These are phyloP conservation scores for Pseudoatta argentina DNA, from an alignment of 1,140 invertebrate species.

Conservation along the genomic window DNA sequence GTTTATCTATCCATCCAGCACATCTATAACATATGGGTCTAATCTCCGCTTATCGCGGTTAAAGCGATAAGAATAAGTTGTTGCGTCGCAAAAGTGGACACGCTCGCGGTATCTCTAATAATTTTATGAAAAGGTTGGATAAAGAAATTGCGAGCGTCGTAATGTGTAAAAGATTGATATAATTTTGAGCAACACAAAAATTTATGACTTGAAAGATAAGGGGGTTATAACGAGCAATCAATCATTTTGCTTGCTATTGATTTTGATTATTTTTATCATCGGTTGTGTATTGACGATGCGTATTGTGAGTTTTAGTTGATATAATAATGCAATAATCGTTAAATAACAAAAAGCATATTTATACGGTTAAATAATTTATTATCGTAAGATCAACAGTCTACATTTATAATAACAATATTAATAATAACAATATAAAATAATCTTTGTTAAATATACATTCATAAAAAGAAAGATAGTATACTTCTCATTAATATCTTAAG, in stretches of 20 bases:
- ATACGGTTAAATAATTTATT: slow-evolving; percentile 73
- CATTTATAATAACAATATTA: background rate
- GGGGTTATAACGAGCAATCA: background rate
- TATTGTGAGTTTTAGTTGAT: background rate
- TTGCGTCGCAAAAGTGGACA: slow-evolving; percentile 68
- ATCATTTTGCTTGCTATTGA: slow-evolving; percentile 43
- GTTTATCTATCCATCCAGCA: slow-evolving; percentile 70
- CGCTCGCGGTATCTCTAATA: slow-evolving; percentile 66
- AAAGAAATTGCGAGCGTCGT: background rate
- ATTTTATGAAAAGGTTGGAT: slow-evolving; percentile 51
- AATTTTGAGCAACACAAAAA: slow-evolving; percentile 35
- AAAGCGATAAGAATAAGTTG: slow-evolving; percentile 73
- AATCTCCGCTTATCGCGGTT: slow-evolving; percentile 76
- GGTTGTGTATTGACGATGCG: background rate
- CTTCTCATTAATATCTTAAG: background rate
- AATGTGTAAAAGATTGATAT: slow-evolving; percentile 1
- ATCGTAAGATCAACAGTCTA: slow-evolving; percentile 53
- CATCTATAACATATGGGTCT: slow-evolving; percentile 76
- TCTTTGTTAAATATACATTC: slow-evolving; percentile 14
- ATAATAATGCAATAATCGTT: slow-evolving; percentile 24
- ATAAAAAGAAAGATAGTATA: background rate
- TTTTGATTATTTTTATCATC: slow-evolving; percentile 33
- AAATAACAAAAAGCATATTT: background rate
- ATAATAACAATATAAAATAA: slow-evolving; percentile 18
- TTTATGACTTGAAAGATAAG: slow-evolving; percentile 31